A percentile compares a stretch with the other conserved stretches of the same genome.
Conservation (phyloP, 2,797 vertebrate genomes). For the Microctenopoma stevenorrisi region DNA sequence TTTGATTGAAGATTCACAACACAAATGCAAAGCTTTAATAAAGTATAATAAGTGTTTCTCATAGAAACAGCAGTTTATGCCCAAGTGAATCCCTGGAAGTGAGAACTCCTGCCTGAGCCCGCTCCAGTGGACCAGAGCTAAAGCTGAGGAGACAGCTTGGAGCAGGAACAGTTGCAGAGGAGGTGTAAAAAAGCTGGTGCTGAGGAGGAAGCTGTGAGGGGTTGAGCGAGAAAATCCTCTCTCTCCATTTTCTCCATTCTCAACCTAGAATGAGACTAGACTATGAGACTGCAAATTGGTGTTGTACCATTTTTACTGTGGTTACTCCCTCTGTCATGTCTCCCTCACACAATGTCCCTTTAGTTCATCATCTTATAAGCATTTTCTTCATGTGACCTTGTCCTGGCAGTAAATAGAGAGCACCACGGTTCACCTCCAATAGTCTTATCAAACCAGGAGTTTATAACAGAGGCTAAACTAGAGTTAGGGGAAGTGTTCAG, state of each 20-base stretch:
- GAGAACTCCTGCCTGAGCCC: slow-evolving; percentile 34
- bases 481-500: too few relatives aligned
- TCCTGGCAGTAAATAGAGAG: neutral
- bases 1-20: slow-evolving; percentile 7
- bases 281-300: slow-evolving; percentile 50
- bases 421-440: too few relatives aligned
- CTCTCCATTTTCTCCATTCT: slow-evolving; percentile 43
- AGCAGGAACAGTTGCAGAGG: neutral
- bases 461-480: too few relatives aligned
- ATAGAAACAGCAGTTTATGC: neutral
- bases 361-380: slow-evolving; percentile 6
- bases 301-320: neutral
- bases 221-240: slow-evolving; percentile 48
- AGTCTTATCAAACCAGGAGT: too few relatives aligned
- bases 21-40: neutral
- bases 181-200: slow-evolving; percentile 10
- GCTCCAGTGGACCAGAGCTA: slow-evolving; percentile 24
- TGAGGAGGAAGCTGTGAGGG: slow-evolving; percentile 10
- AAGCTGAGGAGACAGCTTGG: neutral
- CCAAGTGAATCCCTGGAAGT: slow-evolving; percentile 27
- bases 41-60: neutral
- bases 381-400: slow-evolving; percentile 6
- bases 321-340: neutral
- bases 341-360: slow-evolving; percentile 3
- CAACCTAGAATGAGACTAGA: neutral